Percentiles rank a stretch among this genome's conserved stretches.
Conservation (phyloP, 2,888 invertebrate species). For the Smittia sp. region DNA sequence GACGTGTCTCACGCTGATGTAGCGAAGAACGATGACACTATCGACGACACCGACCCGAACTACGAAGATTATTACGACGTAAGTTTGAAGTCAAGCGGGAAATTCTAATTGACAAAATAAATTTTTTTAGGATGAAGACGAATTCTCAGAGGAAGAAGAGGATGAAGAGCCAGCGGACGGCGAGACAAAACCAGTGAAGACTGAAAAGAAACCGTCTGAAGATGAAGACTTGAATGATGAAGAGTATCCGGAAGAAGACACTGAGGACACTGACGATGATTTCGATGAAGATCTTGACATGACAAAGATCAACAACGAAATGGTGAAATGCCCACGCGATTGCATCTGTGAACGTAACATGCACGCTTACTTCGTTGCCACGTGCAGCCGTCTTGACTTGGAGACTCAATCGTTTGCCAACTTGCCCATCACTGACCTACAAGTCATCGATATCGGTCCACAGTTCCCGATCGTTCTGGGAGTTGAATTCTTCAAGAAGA, state of each 20-base stretch:
- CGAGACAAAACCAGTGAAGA: slow-evolving; percentile 34
- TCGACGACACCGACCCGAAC: slow-evolving; percentile 47
- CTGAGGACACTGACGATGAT: slow-evolving; percentile 51
- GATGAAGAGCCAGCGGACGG: slow-evolving; percentile 39
- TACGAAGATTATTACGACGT: slow-evolving; percentile 46
- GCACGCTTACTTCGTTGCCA: slow-evolving; percentile 62
- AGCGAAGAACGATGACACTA: slow-evolving; percentile 31
- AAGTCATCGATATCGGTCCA: slow-evolving; percentile 63
- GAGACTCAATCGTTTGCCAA: slow-evolving; percentile 64
- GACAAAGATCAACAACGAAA: slow-evolving; percentile 55
- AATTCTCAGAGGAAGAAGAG: slow-evolving; percentile 48
- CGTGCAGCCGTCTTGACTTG: slow-evolving; percentile 66
- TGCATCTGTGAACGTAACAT: slow-evolving; percentile 61
- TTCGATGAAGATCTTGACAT: slow-evolving; percentile 56
- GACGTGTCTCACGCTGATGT: slow-evolving; percentile 37
- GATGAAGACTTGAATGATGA: slow-evolving; percentile 26
- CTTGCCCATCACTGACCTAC: slow-evolving; percentile 64
- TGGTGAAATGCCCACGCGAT: slow-evolving; percentile 61
- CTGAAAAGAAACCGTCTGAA: slow-evolving; percentile 36
- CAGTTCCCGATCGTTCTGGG: slow-evolving; percentile 60
- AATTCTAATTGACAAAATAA: not conserved
- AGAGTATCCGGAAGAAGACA: slow-evolving; percentile 28
- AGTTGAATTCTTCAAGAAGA: slow-evolving; percentile 60
- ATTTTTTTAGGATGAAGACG: slow-evolving; percentile 46
- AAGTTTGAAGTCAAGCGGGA: not conserved